phyloP scores from a whole-genome alignment of 2,888 invertebrate species.

The Drosophila quinaria region DNA sequence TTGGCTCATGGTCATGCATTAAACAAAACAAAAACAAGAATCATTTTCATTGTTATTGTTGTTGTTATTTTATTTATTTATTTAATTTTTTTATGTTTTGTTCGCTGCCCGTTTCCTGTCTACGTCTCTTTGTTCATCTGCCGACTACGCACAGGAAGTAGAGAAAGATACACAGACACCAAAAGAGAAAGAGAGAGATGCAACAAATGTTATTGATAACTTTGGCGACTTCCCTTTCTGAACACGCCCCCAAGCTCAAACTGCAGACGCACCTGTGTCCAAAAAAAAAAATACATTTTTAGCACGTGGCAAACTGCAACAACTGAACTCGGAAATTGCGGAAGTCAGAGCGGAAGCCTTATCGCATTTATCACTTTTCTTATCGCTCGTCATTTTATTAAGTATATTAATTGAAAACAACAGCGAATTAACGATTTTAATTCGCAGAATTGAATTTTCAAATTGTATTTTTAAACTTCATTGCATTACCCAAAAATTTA shows the following conservation, averaged over 20 bases:
- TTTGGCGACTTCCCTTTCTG: slow-evolving; percentile 3
- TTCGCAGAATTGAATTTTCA: background rate
- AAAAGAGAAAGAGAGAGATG: slow-evolving; percentile 19
- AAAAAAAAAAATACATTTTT: background rate
- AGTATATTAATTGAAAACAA: slow-evolving; percentile 1
- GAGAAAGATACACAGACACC: slow-evolving; percentile 18
- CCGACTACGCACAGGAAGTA: slow-evolving; percentile 59
- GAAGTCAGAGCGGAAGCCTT: slow-evolving; percentile 45
- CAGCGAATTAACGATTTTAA: slow-evolving; percentile 2
- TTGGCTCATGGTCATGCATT: slow-evolving; percentile 54
- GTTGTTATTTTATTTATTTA: slow-evolving; percentile 1
- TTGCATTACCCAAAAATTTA: background rate
- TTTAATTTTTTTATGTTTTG: slow-evolving; percentile 11
- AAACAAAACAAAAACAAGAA: slow-evolving; percentile 42
- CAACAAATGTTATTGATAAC: slow-evolving; percentile 4
- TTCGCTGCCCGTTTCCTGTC: slow-evolving; percentile 53
- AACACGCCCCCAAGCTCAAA: background rate
- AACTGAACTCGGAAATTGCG: slow-evolving; percentile 24
- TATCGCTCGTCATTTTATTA: background rate
- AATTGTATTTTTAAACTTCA: slow-evolving; percentile 17
- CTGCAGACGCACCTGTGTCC: slow-evolving; percentile 25
- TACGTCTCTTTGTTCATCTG: slow-evolving; percentile 65
- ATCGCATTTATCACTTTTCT: background rate
- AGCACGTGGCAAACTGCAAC: slow-evolving; percentile 48
- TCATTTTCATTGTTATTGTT: slow-evolving; percentile 12